Percentiles rank a stretch among this genome's conserved stretches.
phyloP scores from a whole-genome alignment of 2,888 invertebrate species.

The Melieria crassipennis region DNA sequence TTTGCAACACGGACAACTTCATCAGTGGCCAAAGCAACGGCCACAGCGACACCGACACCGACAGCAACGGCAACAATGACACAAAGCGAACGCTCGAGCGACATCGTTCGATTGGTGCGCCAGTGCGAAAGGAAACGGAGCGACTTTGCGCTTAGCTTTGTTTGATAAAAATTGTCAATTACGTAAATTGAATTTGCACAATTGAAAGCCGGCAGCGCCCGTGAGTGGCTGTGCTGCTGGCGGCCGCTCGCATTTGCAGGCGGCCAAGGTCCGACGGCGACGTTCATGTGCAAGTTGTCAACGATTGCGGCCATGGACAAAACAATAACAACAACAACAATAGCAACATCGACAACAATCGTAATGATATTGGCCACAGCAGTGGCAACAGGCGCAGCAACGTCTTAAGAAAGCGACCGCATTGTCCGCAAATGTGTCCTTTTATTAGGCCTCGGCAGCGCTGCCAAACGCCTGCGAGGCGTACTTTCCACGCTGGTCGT shows the following conservation, averaged over 20 bases:
- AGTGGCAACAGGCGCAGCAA: neutral
- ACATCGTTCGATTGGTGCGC: conserved; percentile 1
- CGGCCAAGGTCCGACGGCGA: conserved; percentile 1
- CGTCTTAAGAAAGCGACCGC: neutral
- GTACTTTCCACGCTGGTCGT: neutral
- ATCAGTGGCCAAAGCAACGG: neutral
- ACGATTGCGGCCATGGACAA: neutral
- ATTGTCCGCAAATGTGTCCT: neutral
- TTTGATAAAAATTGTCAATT: conserved; percentile 39
- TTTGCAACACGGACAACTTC: neutral
- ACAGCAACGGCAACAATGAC: too few relatives aligned
- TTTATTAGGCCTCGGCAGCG: too few relatives aligned
- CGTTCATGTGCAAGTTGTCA: neutral
- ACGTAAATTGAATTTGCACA: conserved; percentile 39
- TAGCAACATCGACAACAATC: neutral
- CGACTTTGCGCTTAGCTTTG: conserved; percentile 8
- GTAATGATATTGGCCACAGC: neutral
- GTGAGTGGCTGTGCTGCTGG: conserved; percentile 11
- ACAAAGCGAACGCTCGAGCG: neutral
- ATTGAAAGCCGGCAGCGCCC: conserved; percentile 26
- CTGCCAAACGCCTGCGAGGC: neutral
- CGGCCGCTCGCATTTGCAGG: neutral
- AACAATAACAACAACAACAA: conserved; percentile 10
- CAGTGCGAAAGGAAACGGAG: conserved; percentile 8
- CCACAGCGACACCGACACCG: neutral